These are phyloP conservation scores for Atrina japonica DNA, from an alignment of 2,888 invertebrate genomes.

Conservation along the genomic window DNA sequence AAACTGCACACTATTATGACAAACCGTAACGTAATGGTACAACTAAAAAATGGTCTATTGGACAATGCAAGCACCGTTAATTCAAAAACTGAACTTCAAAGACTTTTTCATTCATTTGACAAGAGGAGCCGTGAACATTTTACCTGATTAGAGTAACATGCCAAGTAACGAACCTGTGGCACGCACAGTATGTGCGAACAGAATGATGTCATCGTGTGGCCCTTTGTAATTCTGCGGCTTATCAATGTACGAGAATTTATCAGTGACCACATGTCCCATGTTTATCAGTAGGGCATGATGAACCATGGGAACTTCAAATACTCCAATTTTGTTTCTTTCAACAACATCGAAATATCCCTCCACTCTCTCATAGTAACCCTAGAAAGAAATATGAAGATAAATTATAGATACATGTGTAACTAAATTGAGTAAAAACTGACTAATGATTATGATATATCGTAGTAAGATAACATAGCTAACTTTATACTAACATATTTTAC, in stretches of 20 bases:
- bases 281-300: constrained; percentile 93
- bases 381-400: constrained; percentile 21
- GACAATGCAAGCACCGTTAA: too few species aligned
- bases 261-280: constrained; percentile 84
- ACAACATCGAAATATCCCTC: constrained; percentile 92
- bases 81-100: too few species aligned
- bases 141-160: too few species aligned
- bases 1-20: too few species aligned
- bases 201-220: constrained; percentile 94
- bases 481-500: too few species aligned
- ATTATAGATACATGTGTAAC: not conserved
- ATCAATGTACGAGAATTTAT: constrained; percentile 88
- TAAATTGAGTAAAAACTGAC: too few species aligned
- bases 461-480: too few species aligned
- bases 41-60: too few species aligned
- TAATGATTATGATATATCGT: not conserved
- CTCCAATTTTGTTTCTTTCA: constrained; percentile 85
- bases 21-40: too few species aligned
- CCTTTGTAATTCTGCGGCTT: constrained; percentile 85
- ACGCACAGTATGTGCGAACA: constrained; percentile 92
- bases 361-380: constrained; percentile 88
- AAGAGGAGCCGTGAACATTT: too few species aligned
- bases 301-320: constrained; percentile 93
- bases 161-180: constrained; percentile 85
- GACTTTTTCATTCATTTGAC: too few species aligned